A percentile compares a stretch with the other conserved stretches of the same genome.
Evolutionary conservation across 1,140 invertebrate genomes (phyloP).

Genomic region (Nomia melanderi): DNA sequence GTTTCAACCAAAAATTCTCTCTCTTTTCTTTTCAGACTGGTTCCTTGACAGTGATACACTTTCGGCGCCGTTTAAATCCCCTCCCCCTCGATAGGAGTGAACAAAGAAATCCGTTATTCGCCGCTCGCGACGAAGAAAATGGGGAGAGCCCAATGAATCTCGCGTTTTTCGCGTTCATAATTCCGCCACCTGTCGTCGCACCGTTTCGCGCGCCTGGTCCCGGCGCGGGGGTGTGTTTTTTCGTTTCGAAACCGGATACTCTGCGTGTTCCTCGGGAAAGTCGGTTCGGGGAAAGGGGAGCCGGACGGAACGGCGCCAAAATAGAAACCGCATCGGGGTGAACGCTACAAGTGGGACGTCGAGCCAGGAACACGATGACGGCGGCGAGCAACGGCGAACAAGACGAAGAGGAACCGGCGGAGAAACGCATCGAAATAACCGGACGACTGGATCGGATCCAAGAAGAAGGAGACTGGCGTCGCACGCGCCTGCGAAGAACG

Average conservation of each 20-base stretch:
- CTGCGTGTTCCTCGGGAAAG: constrained; percentile 5
- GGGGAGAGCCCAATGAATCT: too few species aligned
- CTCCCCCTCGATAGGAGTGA: neutral
- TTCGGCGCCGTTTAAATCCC: neutral
- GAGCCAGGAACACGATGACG: constrained; percentile 27
- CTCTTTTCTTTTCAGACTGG: too few species aligned
- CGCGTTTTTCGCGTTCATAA: constrained; percentile 17
- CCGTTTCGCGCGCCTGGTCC: neutral
- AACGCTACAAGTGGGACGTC: constrained; percentile 60
- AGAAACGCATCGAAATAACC: constrained; percentile 65
- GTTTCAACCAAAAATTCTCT: too few species aligned
- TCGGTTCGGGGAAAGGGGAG: neutral
- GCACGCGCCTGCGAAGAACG: constrained; percentile 14
- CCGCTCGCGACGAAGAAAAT: too few species aligned
- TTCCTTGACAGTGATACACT: too few species aligned
- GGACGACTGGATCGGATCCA: constrained; percentile 71
- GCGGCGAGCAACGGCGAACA: constrained; percentile 33
- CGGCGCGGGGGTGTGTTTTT: constrained; percentile 27
- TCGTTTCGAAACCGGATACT: constrained; percentile 49
- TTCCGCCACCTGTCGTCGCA: constrained; percentile 39
- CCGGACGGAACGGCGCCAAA: constrained; percentile 60
- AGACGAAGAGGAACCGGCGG: constrained; percentile 45
- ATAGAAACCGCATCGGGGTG: constrained; percentile 63
- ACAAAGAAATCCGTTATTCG: too few species aligned
- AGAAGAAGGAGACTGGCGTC: constrained; percentile 56